Evolutionary conservation across 2,113 vertebrate genomes (phyloP).

Genomic region (Malaclemys terrapin): DNA sequence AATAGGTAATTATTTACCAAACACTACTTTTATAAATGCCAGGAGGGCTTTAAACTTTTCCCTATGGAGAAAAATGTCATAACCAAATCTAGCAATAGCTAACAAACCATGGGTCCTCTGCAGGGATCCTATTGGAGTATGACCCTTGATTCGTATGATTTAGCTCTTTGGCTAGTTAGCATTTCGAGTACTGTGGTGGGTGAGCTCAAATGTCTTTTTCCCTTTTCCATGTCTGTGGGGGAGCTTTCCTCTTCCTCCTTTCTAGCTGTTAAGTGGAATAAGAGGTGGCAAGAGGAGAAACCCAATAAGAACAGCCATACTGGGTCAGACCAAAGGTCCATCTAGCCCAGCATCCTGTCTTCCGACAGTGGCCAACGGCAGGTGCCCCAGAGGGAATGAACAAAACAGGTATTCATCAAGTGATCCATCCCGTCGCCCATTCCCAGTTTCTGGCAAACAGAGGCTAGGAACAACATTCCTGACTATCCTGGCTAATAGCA

Average conservation of each 20-base stretch:
- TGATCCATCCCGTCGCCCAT: no score
- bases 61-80: neutral
- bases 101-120: neutral
- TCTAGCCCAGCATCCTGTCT: no score
- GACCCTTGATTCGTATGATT: conserved; percentile 11
- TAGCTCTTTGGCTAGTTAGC: neutral
- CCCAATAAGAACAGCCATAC: no score
- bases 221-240: conserved; percentile 21
- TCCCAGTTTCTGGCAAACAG: no score
- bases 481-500: no score
- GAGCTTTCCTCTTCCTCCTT: neutral
- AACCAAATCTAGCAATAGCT: neutral
- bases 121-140: neutral
- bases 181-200: neutral
- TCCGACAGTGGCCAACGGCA: no score
- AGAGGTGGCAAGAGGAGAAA: conserved; percentile 37
- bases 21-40: neutral
- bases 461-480: no score
- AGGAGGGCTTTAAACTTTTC: neutral
- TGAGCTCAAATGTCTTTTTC: neutral
- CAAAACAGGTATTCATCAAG: no score
- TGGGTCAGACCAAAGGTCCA: no score
- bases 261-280: conserved; percentile 51
- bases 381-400: no score
- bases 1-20: neutral